A percentile compares a stretch with the other conserved stretches of the same genome.
These are phyloP conservation scores for Notiomystis cincta DNA, from an alignment of 2,113 vertebrate species.

Conservation along the genomic window DNA sequence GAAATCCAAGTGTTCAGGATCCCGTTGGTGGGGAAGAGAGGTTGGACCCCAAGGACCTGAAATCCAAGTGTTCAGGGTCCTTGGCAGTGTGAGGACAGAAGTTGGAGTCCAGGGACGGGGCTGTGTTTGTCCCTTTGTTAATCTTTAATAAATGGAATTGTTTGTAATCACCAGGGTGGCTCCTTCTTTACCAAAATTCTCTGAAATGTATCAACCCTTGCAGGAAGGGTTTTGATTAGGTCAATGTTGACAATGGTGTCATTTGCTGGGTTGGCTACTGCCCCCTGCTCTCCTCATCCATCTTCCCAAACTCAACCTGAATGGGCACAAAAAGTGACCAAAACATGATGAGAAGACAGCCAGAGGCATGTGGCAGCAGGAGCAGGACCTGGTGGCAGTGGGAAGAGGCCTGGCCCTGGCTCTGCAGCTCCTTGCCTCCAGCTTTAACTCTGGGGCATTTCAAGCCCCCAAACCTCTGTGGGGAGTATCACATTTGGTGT, in stretches of 20 bases:
- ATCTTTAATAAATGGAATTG: not conserved
- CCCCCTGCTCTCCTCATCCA: not conserved
- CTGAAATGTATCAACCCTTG: not conserved
- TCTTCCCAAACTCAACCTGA: not conserved
- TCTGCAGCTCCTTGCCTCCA: not conserved
- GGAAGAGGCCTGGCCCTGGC: not conserved
- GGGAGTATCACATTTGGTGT: too few species aligned
- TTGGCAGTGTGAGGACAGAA: not conserved
- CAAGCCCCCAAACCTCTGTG: not conserved
- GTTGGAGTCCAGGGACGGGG: not conserved
- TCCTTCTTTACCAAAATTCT: not conserved
- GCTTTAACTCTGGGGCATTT: not conserved
- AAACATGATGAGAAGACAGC: accelerated
- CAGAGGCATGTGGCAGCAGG: not conserved
- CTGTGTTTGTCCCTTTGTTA: not conserved
- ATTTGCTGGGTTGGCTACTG: not conserved
- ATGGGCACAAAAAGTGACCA: not conserved
- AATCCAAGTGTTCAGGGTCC: not conserved
- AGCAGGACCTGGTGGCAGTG: not conserved
- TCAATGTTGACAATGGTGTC: not conserved
- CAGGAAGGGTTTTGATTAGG: conserved; percentile 22
- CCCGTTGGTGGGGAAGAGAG: not conserved
- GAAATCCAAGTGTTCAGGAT: not conserved
- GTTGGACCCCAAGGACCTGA: not conserved
- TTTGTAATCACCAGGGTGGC: not conserved